These are phyloP conservation scores for Ctenopoma multispine DNA, from an alignment of 2,797 vertebrate genomes.

Conservation along the genomic window DNA sequence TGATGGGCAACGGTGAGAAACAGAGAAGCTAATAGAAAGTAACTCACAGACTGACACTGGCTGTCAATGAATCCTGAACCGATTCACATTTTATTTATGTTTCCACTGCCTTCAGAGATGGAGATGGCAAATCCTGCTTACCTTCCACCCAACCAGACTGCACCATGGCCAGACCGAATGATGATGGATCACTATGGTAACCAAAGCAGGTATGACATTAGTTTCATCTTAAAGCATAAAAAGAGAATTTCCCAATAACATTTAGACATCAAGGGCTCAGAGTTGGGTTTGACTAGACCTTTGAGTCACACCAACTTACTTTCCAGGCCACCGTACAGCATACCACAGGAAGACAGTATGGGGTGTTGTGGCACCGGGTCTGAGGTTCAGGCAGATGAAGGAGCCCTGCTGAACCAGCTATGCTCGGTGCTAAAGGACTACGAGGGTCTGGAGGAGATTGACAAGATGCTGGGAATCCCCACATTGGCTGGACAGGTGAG, in stretches of 20 bases:
- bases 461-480: constrained; percentile 95
- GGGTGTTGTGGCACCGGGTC: constrained; percentile 86
- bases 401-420: constrained; percentile 93
- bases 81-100: not conserved
- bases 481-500: constrained; percentile 93
- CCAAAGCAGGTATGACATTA: constrained; percentile 88
- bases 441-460: constrained; percentile 97
- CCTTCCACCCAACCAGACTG: constrained; percentile 94
- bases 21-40: not conserved
- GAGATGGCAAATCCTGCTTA: constrained; percentile 90
- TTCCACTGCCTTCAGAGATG: constrained; percentile 78
- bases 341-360: constrained; percentile 88
- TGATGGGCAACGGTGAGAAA: constrained; percentile 90
- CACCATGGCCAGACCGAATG: constrained; percentile 95
- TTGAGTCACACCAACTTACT: not conserved
- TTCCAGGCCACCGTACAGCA: constrained; percentile 87
- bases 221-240: not conserved
- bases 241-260: not conserved
- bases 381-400: constrained; percentile 91
- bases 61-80: not conserved
- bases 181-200: constrained; percentile 92
- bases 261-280: not conserved
- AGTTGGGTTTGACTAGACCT: not conserved
- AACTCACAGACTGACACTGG: not conserved
- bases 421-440: constrained; percentile 94